Percentiles rank a stretch among this genome's conserved stretches.
Conservation (phyloP, 2,888 invertebrate species). For the Macrosoma leucophasiata region DNA sequence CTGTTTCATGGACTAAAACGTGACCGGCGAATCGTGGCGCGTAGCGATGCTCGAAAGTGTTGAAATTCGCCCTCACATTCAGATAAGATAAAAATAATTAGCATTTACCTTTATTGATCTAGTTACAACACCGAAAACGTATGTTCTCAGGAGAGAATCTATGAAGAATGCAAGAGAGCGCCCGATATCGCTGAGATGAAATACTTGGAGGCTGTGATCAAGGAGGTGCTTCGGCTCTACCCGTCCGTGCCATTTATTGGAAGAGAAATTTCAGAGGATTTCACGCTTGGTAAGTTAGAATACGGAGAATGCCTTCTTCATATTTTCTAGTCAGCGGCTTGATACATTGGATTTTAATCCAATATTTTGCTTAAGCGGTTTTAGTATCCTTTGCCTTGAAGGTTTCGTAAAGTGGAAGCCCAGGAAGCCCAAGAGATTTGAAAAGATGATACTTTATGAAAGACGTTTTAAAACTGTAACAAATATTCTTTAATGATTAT, state of each 20-base stretch:
- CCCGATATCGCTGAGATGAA: slow-evolving; percentile 77
- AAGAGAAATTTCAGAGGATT: slow-evolving; percentile 74
- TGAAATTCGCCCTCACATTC: too few relatives aligned
- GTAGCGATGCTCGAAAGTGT: too few relatives aligned
- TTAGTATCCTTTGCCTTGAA: background rate
- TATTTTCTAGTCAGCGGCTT: background rate
- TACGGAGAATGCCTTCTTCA: background rate
- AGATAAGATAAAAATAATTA: too few relatives aligned
- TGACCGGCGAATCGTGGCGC: too few relatives aligned
- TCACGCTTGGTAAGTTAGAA: slow-evolving; percentile 67
- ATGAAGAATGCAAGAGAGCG: slow-evolving; percentile 55
- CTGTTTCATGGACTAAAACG: too few relatives aligned
- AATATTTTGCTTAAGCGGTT: background rate
- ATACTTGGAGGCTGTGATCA: slow-evolving; percentile 81
- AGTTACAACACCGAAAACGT: too few relatives aligned
- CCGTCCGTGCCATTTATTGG: slow-evolving; percentile 82
- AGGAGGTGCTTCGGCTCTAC: slow-evolving; percentile 79
- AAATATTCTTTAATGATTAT: background rate
- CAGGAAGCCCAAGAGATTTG: too few relatives aligned
- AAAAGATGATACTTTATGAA: background rate
- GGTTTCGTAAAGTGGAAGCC: too few relatives aligned
- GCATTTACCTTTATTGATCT: too few relatives aligned
- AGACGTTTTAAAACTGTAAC: background rate
- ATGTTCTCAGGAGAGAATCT: slow-evolving; percentile 48
- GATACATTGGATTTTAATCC: background rate